Percentiles rank a stretch among this genome's conserved stretches.
Evolutionary conservation across 1,140 invertebrate species (phyloP).

Genomic region (Scaptomyza hsui): DNA sequence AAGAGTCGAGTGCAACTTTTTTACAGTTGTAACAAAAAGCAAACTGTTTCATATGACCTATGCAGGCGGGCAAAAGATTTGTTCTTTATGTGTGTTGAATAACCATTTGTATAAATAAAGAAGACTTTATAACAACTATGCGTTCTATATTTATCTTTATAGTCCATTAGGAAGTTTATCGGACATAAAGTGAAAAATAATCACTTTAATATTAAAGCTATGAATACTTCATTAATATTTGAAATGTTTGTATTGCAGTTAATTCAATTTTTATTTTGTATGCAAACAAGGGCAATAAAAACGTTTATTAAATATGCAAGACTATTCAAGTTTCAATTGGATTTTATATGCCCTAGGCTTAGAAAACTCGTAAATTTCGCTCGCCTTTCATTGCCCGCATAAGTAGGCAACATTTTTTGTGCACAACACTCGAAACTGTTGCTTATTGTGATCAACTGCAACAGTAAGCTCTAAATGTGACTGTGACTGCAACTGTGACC

Average conservation of each 20-base stretch:
- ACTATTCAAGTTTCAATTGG: not conserved
- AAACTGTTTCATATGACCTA: conserved; percentile 36
- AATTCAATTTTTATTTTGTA: not conserved
- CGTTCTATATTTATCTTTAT: conserved; percentile 22
- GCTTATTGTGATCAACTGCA: conserved; percentile 33
- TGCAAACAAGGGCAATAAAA: not conserved
- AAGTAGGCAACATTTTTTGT: conserved; percentile 32
- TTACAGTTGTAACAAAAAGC: conserved; percentile 37
- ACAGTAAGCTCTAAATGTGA: not conserved
- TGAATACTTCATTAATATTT: too few species aligned
- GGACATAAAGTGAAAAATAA: too few species aligned
- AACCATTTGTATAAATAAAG: conserved; percentile 59
- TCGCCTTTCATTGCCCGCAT: conserved; percentile 14
- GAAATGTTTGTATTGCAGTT: too few species aligned
- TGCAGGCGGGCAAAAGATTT: conserved; percentile 18
- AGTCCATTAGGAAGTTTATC: conserved; percentile 18
- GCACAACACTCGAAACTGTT: conserved; percentile 21
- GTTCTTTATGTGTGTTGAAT: conserved; percentile 59
- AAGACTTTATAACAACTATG: conserved; percentile 50
- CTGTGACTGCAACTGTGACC: conserved; percentile 1
- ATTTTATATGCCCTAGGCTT: not conserved
- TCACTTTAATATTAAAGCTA: too few species aligned
- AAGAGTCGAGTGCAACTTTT: conserved; percentile 30
- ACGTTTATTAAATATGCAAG: not conserved
- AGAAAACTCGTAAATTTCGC: conserved; percentile 4